Conservation (phyloP, 2,888 invertebrate species). For the Calameuta pallipes region DNA sequence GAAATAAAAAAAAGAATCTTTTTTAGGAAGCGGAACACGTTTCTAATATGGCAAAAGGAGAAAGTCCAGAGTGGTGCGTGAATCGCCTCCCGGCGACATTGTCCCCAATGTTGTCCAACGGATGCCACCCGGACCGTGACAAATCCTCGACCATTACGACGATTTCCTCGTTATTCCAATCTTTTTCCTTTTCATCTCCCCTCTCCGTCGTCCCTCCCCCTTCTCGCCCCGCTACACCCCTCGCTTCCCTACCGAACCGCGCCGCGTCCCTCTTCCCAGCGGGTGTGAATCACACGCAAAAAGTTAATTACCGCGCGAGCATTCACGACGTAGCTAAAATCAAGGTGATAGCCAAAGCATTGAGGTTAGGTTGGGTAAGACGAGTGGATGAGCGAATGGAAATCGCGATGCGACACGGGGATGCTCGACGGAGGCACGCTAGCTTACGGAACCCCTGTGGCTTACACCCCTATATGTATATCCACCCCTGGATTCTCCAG, state of each 20-base stretch:
- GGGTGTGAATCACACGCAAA: conserved; percentile 43
- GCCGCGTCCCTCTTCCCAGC: conserved; percentile 22
- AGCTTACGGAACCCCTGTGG: conserved; percentile 1
- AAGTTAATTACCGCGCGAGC: conserved; percentile 52
- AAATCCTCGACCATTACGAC: conserved; percentile 55
- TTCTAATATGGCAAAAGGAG: conserved; percentile 6
- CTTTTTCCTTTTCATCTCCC: not conserved
- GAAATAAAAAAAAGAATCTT: conserved; percentile 1
- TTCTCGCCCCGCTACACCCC: not conserved
- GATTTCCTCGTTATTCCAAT: conserved; percentile 52
- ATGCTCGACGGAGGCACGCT: not conserved
- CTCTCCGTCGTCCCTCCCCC: not conserved
- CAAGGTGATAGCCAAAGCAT: not conserved
- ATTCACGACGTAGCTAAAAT: not conserved
- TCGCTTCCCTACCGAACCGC: not conserved
- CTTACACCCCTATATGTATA: not conserved
- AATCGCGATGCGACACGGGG: not conserved
- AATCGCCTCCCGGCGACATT: conserved; percentile 18
- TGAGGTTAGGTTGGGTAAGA: not conserved
- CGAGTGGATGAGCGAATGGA: not conserved
- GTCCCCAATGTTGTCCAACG: not conserved
- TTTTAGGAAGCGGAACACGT: not conserved
- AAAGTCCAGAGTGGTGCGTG: conserved; percentile 11
- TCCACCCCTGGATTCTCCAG: not conserved
- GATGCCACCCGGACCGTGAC: conserved; percentile 38